Percentiles rank a stretch among this genome's conserved stretches.
Evolutionary conservation across 2,113 vertebrate species (phyloP).

Genomic region (Piprites chloris): DNA sequence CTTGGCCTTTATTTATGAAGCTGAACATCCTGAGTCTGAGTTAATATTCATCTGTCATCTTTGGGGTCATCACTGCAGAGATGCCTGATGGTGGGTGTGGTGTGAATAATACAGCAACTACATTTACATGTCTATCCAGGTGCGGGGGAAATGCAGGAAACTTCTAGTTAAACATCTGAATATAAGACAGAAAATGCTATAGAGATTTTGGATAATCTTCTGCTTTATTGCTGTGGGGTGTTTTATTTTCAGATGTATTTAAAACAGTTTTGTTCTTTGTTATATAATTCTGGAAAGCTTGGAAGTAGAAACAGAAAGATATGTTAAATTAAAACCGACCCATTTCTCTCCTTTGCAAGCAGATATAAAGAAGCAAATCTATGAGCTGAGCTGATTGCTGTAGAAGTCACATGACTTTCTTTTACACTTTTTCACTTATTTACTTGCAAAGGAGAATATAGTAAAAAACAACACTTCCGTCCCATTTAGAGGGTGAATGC

Average conservation of each 20-base stretch:
- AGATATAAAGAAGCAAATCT: background rate
- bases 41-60: background rate
- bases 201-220: background rate
- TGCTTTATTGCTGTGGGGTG: background rate
- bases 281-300: background rate
- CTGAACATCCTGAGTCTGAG: background rate
- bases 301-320: background rate
- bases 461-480: background rate
- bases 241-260: background rate
- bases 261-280: background rate
- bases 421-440: background rate
- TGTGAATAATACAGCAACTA: background rate
- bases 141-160: background rate
- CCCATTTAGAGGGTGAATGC: background rate
- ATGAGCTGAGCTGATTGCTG: background rate
- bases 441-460: background rate
- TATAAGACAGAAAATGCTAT: background rate
- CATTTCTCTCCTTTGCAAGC: background rate
- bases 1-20: background rate
- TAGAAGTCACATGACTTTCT: background rate
- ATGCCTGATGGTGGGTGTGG: background rate
- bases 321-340: background rate
- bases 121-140: background rate
- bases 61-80: background rate
- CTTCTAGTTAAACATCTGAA: background rate